Percentiles rank a stretch among this genome's conserved stretches.
Conservation (phyloP, 2,797 vertebrate genomes). For the Cyprinella venusta region DNA sequence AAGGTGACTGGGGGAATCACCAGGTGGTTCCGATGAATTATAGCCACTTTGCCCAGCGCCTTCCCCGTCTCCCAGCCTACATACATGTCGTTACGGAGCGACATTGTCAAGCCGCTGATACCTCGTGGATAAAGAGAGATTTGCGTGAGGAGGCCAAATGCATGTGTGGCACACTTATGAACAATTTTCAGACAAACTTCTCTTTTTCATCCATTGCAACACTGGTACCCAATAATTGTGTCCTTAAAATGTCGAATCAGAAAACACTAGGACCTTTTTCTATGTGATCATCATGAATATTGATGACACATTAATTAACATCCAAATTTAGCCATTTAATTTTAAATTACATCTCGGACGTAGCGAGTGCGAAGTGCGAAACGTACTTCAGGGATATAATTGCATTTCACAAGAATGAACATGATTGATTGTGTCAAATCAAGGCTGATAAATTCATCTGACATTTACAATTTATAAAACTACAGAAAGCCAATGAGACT, state of each 20-base stretch:
- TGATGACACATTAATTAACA: constrained; percentile 84
- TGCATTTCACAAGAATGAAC: constrained; percentile 46
- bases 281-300: constrained; percentile 80
- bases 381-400: constrained; percentile 57
- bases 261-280: constrained; percentile 73
- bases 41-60: constrained; percentile 63
- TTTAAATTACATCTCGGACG: constrained; percentile 75
- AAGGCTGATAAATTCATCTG: constrained; percentile 36
- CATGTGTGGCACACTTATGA: not conserved
- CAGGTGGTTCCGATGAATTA: constrained; percentile 78
- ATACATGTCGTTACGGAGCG: constrained; percentile 57
- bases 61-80: constrained; percentile 50
- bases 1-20: constrained; percentile 79
- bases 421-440: constrained; percentile 60
- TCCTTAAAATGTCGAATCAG: constrained; percentile 71
- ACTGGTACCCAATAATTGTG: not conserved
- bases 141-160: not conserved
- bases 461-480: constrained; percentile 24
- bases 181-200: not conserved
- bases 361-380: constrained; percentile 61
- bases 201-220: not conserved
- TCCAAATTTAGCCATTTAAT: constrained; percentile 79
- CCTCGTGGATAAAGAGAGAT: constrained; percentile 58
- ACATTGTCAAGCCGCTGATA: constrained; percentile 52
- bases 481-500: not conserved